Conservation (phyloP, 2,888 invertebrate species). For the Amblyteles armatorius region DNA sequence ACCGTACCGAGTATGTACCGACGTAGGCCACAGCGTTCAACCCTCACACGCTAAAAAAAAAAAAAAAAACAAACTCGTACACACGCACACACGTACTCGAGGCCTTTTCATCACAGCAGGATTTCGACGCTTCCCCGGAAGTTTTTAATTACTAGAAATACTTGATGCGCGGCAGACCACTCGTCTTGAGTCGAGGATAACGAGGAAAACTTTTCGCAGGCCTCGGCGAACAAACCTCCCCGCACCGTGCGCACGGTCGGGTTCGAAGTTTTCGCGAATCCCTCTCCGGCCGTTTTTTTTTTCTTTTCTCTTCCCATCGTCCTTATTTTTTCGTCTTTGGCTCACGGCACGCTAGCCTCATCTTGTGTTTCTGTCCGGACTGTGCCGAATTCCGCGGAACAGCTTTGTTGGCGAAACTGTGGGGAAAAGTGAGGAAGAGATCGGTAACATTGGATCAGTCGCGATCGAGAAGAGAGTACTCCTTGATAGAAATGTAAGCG, state of each 20-base stretch:
- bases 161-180: conserved; percentile 70
- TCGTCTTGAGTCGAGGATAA: conserved; percentile 70
- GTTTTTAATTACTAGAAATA: conserved; percentile 72
- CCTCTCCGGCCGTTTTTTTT: conserved; percentile 47
- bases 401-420: conserved; percentile 33
- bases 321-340: conserved; percentile 49
- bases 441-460: background rate
- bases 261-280: conserved; percentile 64
- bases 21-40: conserved; percentile 21
- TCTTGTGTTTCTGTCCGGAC: conserved; percentile 6
- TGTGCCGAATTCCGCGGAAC: background rate
- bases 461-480: background rate
- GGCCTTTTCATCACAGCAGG: conserved; percentile 67
- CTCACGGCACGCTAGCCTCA: conserved; percentile 26
- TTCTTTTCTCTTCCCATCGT: conserved; percentile 30
- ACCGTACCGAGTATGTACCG: conserved; percentile 59
- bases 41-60: conserved; percentile 32
- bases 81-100: background rate
- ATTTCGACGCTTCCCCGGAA: conserved; percentile 68
- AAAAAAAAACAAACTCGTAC: conserved; percentile 33
- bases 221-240: conserved; percentile 5
- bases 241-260: conserved; percentile 13
- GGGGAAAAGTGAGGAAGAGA: conserved; percentile 9
- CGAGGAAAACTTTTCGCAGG: conserved; percentile 69
- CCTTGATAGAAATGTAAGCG: background rate